These are phyloP conservation scores for Columba janthina DNA, from an alignment of 2,113 vertebrate species.

Conservation along the genomic window DNA sequence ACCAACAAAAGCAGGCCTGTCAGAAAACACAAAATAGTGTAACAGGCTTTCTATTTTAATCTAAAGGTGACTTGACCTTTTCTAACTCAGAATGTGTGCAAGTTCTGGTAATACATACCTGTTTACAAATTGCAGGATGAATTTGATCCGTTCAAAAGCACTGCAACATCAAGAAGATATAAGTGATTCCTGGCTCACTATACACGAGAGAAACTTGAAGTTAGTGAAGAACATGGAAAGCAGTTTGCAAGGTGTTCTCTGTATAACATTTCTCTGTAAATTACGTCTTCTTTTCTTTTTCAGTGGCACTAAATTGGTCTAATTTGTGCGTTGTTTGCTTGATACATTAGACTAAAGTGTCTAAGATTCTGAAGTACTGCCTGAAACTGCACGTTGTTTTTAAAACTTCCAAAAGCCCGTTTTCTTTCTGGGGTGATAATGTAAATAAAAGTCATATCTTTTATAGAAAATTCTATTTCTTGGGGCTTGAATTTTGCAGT, in stretches of 20 bases:
- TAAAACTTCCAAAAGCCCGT: not conserved
- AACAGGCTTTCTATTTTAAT: not conserved
- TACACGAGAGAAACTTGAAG: not conserved
- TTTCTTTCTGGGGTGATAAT: not conserved
- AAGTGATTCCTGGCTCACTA: constrained; percentile 46
- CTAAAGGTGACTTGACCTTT: not conserved
- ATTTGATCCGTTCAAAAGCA: constrained; percentile 83
- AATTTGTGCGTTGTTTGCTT: not conserved
- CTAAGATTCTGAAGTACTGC: not conserved
- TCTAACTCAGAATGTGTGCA: not conserved
- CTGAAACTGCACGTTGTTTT: not conserved
- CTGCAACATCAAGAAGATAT: constrained; percentile 65
- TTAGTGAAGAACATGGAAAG: not conserved
- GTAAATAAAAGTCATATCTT: not conserved
- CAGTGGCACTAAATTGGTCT: not conserved
- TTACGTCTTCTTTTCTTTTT: not conserved
- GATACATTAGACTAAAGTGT: not conserved
- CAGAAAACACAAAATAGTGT: not conserved
- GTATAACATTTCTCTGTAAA: not conserved
- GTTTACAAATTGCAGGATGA: constrained; percentile 75
- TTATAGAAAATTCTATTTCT: not conserved
- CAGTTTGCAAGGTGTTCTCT: not conserved
- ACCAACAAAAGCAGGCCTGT: not conserved
- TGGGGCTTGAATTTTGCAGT: not conserved
- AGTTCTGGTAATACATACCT: not conserved